phyloP scores from a whole-genome alignment of 2,888 invertebrate species.

The Phlogophora meticulosa region DNA sequence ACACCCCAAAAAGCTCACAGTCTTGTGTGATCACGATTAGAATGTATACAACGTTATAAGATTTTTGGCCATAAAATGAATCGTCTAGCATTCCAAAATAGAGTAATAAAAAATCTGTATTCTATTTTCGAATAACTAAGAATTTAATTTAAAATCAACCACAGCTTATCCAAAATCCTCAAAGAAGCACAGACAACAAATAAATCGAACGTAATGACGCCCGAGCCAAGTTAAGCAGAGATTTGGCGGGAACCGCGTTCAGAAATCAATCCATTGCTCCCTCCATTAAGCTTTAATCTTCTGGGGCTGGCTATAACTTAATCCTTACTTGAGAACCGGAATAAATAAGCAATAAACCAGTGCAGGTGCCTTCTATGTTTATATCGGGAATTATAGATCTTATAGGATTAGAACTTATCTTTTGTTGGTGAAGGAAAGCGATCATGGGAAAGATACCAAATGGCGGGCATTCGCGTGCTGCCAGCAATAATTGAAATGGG shows the following conservation, averaged over 20 bases:
- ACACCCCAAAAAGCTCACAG: constrained; percentile 15
- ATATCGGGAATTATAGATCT: constrained; percentile 79
- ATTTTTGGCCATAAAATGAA: too few relatives aligned
- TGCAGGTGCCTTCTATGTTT: constrained; percentile 85
- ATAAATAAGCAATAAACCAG: constrained; percentile 90
- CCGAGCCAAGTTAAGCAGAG: constrained; percentile 71
- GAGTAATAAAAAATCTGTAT: background rate
- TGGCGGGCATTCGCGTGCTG: constrained; percentile 82
- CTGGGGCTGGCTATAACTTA: constrained; percentile 90
- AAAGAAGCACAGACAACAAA: constrained; percentile 63
- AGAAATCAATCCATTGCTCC: constrained; percentile 89
- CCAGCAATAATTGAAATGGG: constrained; percentile 85
- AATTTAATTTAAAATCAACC: constrained; percentile 45
- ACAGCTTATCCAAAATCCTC: constrained; percentile 57
- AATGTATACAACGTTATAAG: constrained; percentile 14
- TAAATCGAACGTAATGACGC: constrained; percentile 69
- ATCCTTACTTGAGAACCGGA: constrained; percentile 88
- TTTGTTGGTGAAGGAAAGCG: constrained; percentile 65
- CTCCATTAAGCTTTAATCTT: constrained; percentile 90
- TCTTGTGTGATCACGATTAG: constrained; percentile 49
- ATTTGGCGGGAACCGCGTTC: constrained; percentile 83
- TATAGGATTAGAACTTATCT: constrained; percentile 72
- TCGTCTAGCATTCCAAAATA: background rate
- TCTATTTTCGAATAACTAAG: constrained; percentile 18
- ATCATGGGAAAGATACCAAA: constrained; percentile 85